Conservation (phyloP, 2,113 vertebrate species). For the Carollia perspicillata region DNA sequence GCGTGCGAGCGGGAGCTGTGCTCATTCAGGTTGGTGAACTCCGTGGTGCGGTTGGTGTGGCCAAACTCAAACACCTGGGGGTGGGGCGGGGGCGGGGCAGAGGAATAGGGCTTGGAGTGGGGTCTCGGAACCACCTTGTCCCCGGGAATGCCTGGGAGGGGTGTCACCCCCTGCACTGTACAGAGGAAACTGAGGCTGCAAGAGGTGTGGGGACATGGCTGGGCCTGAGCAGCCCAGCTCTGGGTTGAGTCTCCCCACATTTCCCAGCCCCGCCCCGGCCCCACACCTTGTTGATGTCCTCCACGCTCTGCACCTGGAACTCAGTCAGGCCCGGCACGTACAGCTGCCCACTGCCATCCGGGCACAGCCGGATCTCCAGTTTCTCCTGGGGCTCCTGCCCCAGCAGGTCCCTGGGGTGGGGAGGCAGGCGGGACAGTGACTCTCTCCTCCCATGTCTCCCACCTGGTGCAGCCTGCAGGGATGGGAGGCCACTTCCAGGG, state of each 20-base stretch:
- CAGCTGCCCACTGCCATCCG: slow-evolving; percentile 93
- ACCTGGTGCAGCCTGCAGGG: neutral
- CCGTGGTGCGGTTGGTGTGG: slow-evolving; percentile 90
- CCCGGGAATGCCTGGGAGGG: neutral
- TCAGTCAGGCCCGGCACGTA: slow-evolving; percentile 93
- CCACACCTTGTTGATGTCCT: slow-evolving; percentile 94
- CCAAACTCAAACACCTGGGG: slow-evolving; percentile 93
- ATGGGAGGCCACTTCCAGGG: neutral
- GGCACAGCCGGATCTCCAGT: slow-evolving; percentile 96
- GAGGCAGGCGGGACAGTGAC: neutral
- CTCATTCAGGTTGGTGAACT: slow-evolving; percentile 94
- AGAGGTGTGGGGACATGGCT: neutral
- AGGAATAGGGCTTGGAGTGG: neutral
- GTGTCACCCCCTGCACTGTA: rapidly evolving
- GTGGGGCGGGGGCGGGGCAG: rapidly evolving
- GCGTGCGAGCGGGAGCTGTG: slow-evolving; percentile 97
- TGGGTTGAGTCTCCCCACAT: rapidly evolving
- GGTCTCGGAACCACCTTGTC: neutral
- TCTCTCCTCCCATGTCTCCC: neutral
- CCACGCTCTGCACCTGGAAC: slow-evolving; percentile 89
- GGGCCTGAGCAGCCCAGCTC: neutral
- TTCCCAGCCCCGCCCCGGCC: rapidly evolving
- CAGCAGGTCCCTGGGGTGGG: slow-evolving; percentile 88
- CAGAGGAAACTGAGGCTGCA: neutral
- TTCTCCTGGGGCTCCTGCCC: slow-evolving; percentile 91